Percentiles rank a stretch among this genome's conserved stretches.
These are phyloP conservation scores for Nymphalis io DNA, from an alignment of 1,140 invertebrate genomes.

Conservation along the genomic window DNA sequence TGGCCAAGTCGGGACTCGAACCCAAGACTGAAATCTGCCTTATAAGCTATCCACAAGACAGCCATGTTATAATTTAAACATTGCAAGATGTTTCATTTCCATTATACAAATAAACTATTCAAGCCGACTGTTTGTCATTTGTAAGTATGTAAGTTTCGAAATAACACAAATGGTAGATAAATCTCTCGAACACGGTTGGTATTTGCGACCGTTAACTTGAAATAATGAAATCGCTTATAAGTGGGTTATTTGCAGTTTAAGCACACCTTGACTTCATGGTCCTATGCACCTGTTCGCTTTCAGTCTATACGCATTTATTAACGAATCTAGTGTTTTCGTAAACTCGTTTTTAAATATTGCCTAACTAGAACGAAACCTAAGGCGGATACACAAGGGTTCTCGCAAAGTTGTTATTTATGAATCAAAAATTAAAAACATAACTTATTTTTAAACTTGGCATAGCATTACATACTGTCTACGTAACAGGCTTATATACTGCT, in stretches of 20 bases:
- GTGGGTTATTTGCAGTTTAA: slow-evolving; percentile 2
- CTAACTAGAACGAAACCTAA: slow-evolving; percentile 15
- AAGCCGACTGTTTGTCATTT: too few species aligned
- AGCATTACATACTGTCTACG: too few species aligned
- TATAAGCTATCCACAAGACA: too few species aligned
- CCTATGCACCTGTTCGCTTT: slow-evolving; percentile 15
- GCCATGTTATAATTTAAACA: too few species aligned
- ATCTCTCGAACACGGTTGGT: not conserved
- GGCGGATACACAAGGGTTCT: not conserved
- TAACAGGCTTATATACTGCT: too few species aligned
- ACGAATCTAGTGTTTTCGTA: slow-evolving; percentile 21
- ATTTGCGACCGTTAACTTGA: slow-evolving; percentile 6
- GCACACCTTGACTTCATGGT: slow-evolving; percentile 4
- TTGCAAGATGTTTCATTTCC: too few species aligned
- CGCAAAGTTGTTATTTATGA: not conserved
- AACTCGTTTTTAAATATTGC: slow-evolving; percentile 13
- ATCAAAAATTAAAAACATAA: not conserved
- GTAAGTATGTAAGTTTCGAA: too few species aligned
- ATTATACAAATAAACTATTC: too few species aligned
- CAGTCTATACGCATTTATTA: slow-evolving; percentile 15
- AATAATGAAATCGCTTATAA: not conserved
- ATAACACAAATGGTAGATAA: not conserved
- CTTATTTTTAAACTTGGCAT: too few species aligned
- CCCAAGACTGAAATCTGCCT: too few species aligned
- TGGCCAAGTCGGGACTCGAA: too few species aligned